Base-by-base conservation (phyloP, 2,888 invertebrate species). In the Acleris emargana region DNA sequence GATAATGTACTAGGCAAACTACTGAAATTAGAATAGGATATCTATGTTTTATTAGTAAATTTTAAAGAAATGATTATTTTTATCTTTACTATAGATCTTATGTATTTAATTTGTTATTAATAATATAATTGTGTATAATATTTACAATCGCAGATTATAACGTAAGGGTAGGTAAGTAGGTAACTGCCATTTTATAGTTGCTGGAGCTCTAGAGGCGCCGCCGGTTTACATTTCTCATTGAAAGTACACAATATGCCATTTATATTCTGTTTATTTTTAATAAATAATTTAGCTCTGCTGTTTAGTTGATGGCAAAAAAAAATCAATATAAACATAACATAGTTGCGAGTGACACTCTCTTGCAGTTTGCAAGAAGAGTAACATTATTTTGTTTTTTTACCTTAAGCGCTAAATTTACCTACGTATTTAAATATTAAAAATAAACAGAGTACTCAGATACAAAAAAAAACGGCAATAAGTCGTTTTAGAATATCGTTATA, bases 11-110 rank as follows among this genome's bases (percentile, higher is more conserved):
- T 89, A 91, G 87, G 82, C 80, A 78, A 38, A 82, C 91, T 91
- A 90, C 89, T 78, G 85, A 89, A 64, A 90, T 88, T 81, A 91
- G 79, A 81, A 77, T 84, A 88, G 86, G 84, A 85, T 88, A 66
- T 57, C 66, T 66, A 87, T 82, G 73, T 77, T 84, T 83, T 86
- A 78, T 84, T 87, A 88, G 81, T 86, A 83, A 85, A 83, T 84
- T 88, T 89, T 89, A 90, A 82, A 83, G 76, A 88, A 88, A 89
- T 88, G 91, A 91, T 89, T 90, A 91, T 88, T 87, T 89, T 89
- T 90, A 86, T 86, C 84, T 87, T 89, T 87, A 86, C 84, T 87
- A 86, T 88, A 88, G 85, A 83, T 83, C 81, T 87, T 88, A 89
- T 85, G 87, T 83, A 85, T 89, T 89, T 87, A 86, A 84, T 88